Conservation (phyloP, 2,113 vertebrate genomes). For the Tyto alba region DNA sequence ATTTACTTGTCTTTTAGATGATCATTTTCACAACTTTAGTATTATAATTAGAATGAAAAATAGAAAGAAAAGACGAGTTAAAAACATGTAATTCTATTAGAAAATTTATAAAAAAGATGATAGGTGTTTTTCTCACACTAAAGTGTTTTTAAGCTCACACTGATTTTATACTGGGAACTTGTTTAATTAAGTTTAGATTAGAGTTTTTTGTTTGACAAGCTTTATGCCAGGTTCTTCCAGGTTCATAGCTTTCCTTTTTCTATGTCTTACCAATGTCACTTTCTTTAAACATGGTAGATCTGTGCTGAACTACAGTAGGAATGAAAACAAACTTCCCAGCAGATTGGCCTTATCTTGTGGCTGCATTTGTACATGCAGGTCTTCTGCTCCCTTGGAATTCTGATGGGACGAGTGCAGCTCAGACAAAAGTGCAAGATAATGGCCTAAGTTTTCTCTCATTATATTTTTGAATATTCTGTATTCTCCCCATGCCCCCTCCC, state of each 20-base stretch:
- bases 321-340: neutral
- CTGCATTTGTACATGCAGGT: accelerated
- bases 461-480: neutral
- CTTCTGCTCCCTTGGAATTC: neutral
- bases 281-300: neutral
- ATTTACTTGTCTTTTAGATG: neutral
- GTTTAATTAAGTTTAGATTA: neutral
- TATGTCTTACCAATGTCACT: neutral
- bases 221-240: neutral
- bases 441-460: neutral
- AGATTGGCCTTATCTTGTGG: neutral
- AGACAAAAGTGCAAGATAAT: neutral
- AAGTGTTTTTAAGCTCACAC: neutral
- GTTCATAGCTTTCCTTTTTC: neutral
- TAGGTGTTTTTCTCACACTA: neutral
- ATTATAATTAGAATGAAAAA: neutral
- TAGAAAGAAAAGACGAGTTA: neutral
- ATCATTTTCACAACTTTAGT: neutral
- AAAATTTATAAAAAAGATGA: neutral
- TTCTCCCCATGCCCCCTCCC: neutral
- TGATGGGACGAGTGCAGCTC: neutral
- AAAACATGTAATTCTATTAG: neutral
- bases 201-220: neutral
- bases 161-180: neutral
- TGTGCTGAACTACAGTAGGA: neutral